Conservation (phyloP, 37 sponge, comb jelly and placozoan genomes). For the Diacarnus erythraeanus region DNA sequence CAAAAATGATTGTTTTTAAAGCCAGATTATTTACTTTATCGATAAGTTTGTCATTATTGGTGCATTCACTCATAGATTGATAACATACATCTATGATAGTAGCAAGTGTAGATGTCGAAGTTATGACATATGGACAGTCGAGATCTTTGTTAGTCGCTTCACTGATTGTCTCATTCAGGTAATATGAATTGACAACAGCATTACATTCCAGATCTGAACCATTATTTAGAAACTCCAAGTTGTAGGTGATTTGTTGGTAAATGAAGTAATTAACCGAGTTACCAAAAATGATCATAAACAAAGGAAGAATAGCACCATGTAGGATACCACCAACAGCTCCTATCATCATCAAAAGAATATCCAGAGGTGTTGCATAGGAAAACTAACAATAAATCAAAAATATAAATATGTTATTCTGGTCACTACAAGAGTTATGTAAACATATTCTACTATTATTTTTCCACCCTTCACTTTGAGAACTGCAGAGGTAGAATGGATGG, state of each 20-base stretch:
- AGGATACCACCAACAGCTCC: slow-evolving; percentile 25
- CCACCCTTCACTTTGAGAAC: too few species aligned
- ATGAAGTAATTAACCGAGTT: slow-evolving; percentile 45
- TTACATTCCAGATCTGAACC: too few species aligned
- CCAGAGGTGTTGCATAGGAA: slow-evolving; percentile 30
- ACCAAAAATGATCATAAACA: slow-evolving; percentile 58
- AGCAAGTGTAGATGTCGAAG: neutral
- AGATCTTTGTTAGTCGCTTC: neutral
- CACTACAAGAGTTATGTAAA: too few species aligned
- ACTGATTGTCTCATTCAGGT: neutral
- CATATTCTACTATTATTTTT: too few species aligned
- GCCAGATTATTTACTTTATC: slow-evolving; percentile 5
- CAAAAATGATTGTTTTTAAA: slow-evolving; percentile 24
- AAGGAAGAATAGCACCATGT: slow-evolving; percentile 51
- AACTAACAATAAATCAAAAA: slow-evolving; percentile 48
- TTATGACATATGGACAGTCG: neutral
- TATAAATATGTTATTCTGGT: too few species aligned
- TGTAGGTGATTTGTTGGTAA: slow-evolving; percentile 9
- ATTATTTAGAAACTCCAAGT: neutral
- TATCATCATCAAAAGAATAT: slow-evolving; percentile 38
- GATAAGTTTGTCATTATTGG: slow-evolving; percentile 9
- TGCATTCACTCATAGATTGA: neutral
- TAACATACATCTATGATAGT: neutral
- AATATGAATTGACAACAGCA: neutral
- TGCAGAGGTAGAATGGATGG: too few species aligned